Base-by-base conservation (phyloP, 2,888 invertebrate genomes). In the Eucera pruinosa region DNA sequence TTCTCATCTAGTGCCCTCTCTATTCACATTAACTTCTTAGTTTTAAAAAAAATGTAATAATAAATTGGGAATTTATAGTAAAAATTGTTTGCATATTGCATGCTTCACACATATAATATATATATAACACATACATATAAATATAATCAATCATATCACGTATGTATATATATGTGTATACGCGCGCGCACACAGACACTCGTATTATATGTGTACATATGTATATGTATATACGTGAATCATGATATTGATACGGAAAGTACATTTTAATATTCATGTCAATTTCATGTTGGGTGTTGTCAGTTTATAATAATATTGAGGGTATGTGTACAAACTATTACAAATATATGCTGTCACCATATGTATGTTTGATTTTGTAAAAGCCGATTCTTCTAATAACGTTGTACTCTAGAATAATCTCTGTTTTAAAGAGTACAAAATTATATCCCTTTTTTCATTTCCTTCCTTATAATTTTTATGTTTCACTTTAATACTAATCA, bases 211-310 rank as follows among this genome's bases (percentile, higher is more conserved):
- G 55, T 55, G 39, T 67, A 47, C n/a, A 47, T 30, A 57, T 55
- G 33, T 55, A 30, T 33, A 60, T 45, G 20, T 74, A 70, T 55
- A 33, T 55, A 50, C 55, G 48, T 68, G 80, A 83, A 82, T 78
- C 66, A 80, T 83, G 81, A 81, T 79, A 76, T 72, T 81, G 71
- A 73, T 78, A 81, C 70, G 27, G 54, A 69, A 69, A 78, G 75
- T 77, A 82, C 69, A 86, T 87, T 84, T 88, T 89, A 82, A 86
- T 88, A 78, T 87, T 86, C 83, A 82, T 83, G 84, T 83, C 80
- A 77, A 76, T 84, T 82, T 85, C 78, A 83, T 81, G 76, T 85
- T 83, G 79, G 73, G 83, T 80, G 86, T 85, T 69, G 80, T 87
- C 82, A 73, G 74, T 78, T 78, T 84, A 82, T 85, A 87, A 87